Conservation (phyloP, 2,888 invertebrate genomes). For the Drosophila testacea region DNA sequence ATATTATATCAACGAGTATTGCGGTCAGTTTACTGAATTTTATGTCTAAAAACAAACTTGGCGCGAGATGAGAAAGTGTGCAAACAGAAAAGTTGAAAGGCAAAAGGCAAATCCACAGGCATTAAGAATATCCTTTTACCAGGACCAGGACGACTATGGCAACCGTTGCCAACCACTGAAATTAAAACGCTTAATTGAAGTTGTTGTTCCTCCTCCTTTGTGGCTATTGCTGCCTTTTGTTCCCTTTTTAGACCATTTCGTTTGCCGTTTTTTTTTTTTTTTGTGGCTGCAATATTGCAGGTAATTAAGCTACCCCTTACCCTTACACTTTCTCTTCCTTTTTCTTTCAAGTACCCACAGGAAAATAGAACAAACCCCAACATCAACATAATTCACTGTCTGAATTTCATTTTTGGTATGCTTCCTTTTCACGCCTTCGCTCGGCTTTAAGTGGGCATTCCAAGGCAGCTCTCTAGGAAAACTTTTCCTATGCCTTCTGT, state of each 20-base stretch:
- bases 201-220: constrained; percentile 31
- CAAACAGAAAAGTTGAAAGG: constrained; percentile 25
- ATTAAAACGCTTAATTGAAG: constrained; percentile 73
- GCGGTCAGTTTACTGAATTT: constrained; percentile 31
- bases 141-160: constrained; percentile 6
- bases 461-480: background rate
- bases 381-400: constrained; percentile 66
- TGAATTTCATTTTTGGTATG: constrained; percentile 62
- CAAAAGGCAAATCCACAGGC: constrained; percentile 33
- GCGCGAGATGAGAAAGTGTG: constrained; percentile 16
- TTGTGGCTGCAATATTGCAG: constrained; percentile 74
- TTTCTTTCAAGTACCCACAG: background rate
- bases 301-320: constrained; percentile 66
- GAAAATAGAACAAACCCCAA: constrained; percentile 16
- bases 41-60: constrained; percentile 11
- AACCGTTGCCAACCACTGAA: constrained; percentile 59
- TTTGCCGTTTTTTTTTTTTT: constrained; percentile 23
- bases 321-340: background rate
- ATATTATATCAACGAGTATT: constrained; percentile 52
- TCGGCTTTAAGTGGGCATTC: constrained; percentile 23
- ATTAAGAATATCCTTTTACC: constrained; percentile 51
- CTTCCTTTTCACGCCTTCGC: constrained; percentile 48
- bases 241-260: constrained; percentile 30
- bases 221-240: constrained; percentile 39
- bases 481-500: background rate